These are phyloP conservation scores for Takifugu ocellatus DNA, from an alignment of 2,797 vertebrate species.

Conservation along the genomic window DNA sequence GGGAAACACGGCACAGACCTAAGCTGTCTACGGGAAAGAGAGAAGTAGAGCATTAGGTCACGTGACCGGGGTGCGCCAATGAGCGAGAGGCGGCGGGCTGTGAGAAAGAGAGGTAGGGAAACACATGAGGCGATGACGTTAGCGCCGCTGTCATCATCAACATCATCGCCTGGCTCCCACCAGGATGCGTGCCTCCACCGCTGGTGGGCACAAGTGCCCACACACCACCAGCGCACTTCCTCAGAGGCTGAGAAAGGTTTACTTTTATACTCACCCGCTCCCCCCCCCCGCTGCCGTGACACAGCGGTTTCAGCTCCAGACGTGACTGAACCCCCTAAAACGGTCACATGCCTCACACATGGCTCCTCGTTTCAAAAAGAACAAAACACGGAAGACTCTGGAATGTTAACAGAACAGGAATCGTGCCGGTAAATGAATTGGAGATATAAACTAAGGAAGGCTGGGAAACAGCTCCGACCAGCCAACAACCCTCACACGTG, in stretches of 20 bases:
- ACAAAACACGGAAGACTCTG: neutral
- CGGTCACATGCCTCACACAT: conserved; percentile 26
- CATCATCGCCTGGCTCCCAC: conserved; percentile 49
- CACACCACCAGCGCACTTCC: conserved; percentile 31
- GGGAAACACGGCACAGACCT: conserved; percentile 62
- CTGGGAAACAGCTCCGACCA: no score
- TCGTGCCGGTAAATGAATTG: no score
- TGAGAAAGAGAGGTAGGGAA: conserved; percentile 57
- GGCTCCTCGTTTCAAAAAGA: conserved; percentile 10
- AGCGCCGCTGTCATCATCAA: conserved; percentile 45
- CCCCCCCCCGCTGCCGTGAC: conserved; percentile 54
- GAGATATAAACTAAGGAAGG: no score
- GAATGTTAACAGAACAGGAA: no score
- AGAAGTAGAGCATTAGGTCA: conserved; percentile 67
- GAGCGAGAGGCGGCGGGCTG: conserved; percentile 45
- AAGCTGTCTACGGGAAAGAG: conserved; percentile 60
- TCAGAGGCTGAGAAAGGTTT: conserved; percentile 42
- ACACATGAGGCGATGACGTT: conserved; percentile 64
- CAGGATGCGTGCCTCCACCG: conserved; percentile 40
- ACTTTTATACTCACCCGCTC: conserved; percentile 37
- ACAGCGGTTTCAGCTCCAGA: conserved; percentile 47
- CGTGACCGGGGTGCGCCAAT: conserved; percentile 59
- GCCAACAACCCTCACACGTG: no score
- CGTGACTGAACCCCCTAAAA: conserved; percentile 50
- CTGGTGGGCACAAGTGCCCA: conserved; percentile 56